Percentiles rank a stretch among this genome's conserved stretches.
These are phyloP conservation scores for Cerastis rubricosa DNA, from an alignment of 2,888 invertebrate genomes.

Conservation along the genomic window DNA sequence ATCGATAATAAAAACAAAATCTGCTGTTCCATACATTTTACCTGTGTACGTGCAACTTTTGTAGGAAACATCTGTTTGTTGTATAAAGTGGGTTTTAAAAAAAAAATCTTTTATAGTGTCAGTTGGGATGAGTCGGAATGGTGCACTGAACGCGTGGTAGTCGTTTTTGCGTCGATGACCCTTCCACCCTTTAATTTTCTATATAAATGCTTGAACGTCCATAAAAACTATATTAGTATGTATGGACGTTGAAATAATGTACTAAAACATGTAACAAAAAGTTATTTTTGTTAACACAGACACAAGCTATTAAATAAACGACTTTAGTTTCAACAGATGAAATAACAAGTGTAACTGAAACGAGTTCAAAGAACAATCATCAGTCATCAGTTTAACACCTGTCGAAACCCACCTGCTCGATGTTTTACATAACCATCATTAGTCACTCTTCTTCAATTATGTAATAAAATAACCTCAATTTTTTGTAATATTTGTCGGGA, in stretches of 20 bases:
- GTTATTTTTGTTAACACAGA: slow-evolving; percentile 1
- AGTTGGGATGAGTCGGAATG: too few relatives aligned
- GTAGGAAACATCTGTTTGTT: background rate
- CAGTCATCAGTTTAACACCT: slow-evolving; percentile 36
- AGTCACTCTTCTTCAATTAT: slow-evolving; percentile 31
- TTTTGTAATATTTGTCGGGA: background rate
- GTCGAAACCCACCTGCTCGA: slow-evolving; percentile 53
- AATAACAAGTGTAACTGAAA: slow-evolving; percentile 35
- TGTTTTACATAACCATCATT: slow-evolving; percentile 46
- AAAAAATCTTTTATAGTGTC: too few relatives aligned
- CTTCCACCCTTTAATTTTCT: too few relatives aligned
- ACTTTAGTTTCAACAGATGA: background rate
- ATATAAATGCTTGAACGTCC: too few relatives aligned
- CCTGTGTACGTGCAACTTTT: background rate
- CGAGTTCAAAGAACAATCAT: slow-evolving; percentile 37
- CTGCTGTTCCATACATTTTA: too few relatives aligned
- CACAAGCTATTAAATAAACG: slow-evolving; percentile 29
- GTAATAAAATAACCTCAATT: slow-evolving; percentile 15
- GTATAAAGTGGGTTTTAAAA: too few relatives aligned
- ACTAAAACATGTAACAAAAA: background rate
- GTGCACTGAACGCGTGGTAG: too few relatives aligned
- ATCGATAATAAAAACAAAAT: too few relatives aligned
- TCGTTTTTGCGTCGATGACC: too few relatives aligned
- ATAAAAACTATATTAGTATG: too few relatives aligned
- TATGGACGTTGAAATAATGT: too few relatives aligned